Conservation (phyloP, 2,797 vertebrate species). For the Cirrhinus mrigala region DNA sequence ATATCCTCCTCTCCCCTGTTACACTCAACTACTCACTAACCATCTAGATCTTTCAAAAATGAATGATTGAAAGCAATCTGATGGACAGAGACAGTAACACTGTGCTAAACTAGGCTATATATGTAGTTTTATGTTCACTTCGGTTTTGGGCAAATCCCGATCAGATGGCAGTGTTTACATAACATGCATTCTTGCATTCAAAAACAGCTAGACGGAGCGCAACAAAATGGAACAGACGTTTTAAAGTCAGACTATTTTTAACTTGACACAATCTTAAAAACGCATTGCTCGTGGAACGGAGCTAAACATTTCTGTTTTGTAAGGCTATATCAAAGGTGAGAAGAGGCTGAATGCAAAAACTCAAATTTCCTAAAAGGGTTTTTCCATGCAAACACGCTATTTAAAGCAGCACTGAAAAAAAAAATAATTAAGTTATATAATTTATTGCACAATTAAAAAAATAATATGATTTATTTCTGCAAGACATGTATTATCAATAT, state of each 20-base stretch:
- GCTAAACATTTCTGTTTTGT: neutral
- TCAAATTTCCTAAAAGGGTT: neutral
- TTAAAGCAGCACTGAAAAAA: neutral
- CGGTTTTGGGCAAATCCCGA: neutral
- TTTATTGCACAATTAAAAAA: neutral
- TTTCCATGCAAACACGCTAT: neutral
- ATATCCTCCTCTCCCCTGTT: neutral
- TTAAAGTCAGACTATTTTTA: slow-evolving; percentile 2
- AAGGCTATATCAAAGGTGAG: neutral
- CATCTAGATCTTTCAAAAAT: neutral
- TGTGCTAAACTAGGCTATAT: neutral
- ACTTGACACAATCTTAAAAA: neutral
- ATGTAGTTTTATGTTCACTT: neutral
- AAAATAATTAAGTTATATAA: neutral
- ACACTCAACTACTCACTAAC: neutral
- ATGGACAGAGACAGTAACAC: neutral
- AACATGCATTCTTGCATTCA: slow-evolving; percentile 32
- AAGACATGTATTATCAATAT: too few relatives aligned
- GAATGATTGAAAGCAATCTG: neutral
- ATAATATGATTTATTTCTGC: neutral
- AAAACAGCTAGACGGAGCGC: slow-evolving; percentile 18
- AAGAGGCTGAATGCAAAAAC: neutral
- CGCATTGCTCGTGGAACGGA: neutral
- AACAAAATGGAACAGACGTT: slow-evolving; percentile 12
- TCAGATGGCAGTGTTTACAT: neutral